phyloP scores from a whole-genome alignment of 2,797 vertebrate species.

The Lagocephalus sceleratus region DNA sequence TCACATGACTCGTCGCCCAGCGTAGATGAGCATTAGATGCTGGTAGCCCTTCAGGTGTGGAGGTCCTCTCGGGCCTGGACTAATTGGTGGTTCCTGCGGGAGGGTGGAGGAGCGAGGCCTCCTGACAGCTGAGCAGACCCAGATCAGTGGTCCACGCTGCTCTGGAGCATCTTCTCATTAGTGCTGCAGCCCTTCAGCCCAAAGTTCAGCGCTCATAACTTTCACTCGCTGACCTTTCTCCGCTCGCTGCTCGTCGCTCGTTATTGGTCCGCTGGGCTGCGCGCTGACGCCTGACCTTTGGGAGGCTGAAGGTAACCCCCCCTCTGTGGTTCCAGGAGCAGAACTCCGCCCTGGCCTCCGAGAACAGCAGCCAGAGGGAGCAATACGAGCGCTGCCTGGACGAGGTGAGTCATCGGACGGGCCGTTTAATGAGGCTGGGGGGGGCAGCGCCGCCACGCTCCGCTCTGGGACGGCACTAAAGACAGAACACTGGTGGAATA shows the following conservation, averaged over 20 bases:
- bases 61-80: no score
- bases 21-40: no score
- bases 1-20: no score
- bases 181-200: slow-evolving; percentile 69
- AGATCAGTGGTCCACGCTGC: slow-evolving; percentile 79
- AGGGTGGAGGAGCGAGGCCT: slow-evolving; percentile 58
- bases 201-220: slow-evolving; percentile 85
- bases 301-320: slow-evolving; percentile 25
- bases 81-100: slow-evolving; percentile 35
- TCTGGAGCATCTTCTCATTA: slow-evolving; percentile 68
- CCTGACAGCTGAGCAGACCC: slow-evolving; percentile 69
- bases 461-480: no score
- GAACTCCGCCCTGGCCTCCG: slow-evolving; percentile 83
- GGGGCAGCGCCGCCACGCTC: no score
- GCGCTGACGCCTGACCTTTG: slow-evolving; percentile 76
- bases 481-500: no score
- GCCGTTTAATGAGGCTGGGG: no score
- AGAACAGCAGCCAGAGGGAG: slow-evolving; percentile 89
- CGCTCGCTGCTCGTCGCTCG: slow-evolving; percentile 58
- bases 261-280: slow-evolving; percentile 61
- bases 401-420: slow-evolving; percentile 89
- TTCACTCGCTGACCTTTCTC: slow-evolving; percentile 84
- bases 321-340: slow-evolving; percentile 73
- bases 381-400: slow-evolving; percentile 91
- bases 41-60: no score